phyloP scores from a whole-genome alignment of 2,113 vertebrate species.

The Toxostoma redivivum region DNA sequence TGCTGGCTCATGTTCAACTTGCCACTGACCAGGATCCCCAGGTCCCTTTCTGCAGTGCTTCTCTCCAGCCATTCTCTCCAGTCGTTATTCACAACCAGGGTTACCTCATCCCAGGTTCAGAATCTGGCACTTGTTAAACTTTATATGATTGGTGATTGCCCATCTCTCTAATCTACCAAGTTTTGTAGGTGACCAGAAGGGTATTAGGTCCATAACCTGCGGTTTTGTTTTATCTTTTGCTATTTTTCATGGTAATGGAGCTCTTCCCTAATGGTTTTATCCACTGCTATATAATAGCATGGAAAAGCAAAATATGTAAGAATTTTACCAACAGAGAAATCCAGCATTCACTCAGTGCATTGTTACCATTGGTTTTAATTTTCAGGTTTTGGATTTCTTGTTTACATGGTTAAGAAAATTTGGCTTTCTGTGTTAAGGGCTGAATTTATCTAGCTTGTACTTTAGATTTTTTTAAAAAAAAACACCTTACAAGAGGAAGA shows the following conservation, averaged over 20 bases:
- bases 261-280: neutral
- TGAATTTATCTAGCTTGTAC: neutral
- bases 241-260: neutral
- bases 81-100: neutral
- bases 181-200: neutral
- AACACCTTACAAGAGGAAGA: neutral
- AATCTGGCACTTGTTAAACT: neutral
- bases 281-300: neutral
- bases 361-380: neutral
- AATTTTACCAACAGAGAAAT: neutral
- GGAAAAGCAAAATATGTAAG: neutral
- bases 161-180: neutral
- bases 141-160: neutral
- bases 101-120: neutral
- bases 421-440: neutral
- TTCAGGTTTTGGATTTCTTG: neutral
- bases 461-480: neutral
- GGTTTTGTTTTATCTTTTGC: neutral
- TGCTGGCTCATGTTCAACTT: neutral
- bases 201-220: neutral
- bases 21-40: fast-evolving
- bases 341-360: neutral
- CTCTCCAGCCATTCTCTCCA: neutral
- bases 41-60: neutral
- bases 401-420: neutral